Evolutionary conservation across 1,140 invertebrate species (phyloP).

Genomic region (Bombus pyrosoma): DNA sequence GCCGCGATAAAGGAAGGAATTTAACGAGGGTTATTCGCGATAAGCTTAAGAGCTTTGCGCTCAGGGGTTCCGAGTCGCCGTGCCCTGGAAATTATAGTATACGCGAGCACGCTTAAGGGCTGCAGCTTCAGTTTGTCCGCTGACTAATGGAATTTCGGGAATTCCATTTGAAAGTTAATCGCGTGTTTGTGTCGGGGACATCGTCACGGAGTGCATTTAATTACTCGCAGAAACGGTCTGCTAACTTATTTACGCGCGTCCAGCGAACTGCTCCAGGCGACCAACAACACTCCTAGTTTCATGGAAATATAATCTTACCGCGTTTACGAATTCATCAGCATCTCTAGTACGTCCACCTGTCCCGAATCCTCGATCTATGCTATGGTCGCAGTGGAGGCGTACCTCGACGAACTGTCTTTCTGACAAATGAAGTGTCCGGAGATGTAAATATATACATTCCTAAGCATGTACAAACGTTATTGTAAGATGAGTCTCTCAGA

Average conservation of each 20-base stretch:
- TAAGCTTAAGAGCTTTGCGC: constrained; percentile 54
- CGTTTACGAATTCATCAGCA: constrained; percentile 25
- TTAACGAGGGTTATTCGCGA: constrained; percentile 56
- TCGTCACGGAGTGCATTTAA: constrained; percentile 23
- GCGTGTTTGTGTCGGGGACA: constrained; percentile 5
- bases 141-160: constrained; percentile 42
- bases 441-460: too few species aligned
- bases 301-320: constrained; percentile 31
- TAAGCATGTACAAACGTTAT: too few species aligned
- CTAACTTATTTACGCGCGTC: constrained; percentile 46
- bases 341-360: not conserved
- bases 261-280: not conserved
- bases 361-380: constrained; percentile 10
- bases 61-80: not conserved
- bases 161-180: constrained; percentile 42
- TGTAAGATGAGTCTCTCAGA: too few species aligned
- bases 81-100: constrained; percentile 6
- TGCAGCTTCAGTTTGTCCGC: constrained; percentile 6
- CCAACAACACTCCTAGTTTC: constrained; percentile 19
- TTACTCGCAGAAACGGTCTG: constrained; percentile 28
- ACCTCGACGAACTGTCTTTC: not conserved
- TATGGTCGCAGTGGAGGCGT: not conserved
- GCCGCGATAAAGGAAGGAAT: constrained; percentile 57
- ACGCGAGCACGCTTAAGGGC: constrained; percentile 4
- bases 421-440: too few species aligned